A percentile compares a stretch with the other conserved stretches of the same genome.
Conservation (phyloP, 1,140 invertebrate species). For the Zophobas morio region DNA sequence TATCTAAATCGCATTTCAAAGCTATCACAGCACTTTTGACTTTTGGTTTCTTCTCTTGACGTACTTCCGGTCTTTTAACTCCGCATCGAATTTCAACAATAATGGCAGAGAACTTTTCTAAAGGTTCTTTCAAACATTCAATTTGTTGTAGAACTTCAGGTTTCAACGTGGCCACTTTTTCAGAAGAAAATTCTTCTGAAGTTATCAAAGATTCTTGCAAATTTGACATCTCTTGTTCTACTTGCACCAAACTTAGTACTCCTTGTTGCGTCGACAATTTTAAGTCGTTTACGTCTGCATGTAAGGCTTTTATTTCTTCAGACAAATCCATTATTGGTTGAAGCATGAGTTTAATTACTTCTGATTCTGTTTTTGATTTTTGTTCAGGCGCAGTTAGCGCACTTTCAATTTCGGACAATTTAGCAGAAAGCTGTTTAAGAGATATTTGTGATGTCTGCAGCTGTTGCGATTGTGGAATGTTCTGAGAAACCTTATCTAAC, state of each 20-base stretch:
- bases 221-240: constrained; percentile 11
- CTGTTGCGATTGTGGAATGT: constrained; percentile 6
- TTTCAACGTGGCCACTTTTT: constrained; percentile 6
- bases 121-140: constrained; percentile 28
- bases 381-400: neutral
- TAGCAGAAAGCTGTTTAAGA: constrained; percentile 28
- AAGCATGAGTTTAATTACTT: constrained; percentile 12
- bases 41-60: constrained; percentile 28
- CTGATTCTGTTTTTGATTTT: constrained; percentile 11
- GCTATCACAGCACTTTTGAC: constrained; percentile 26
- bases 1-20: constrained; percentile 36
- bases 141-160: constrained; percentile 6
- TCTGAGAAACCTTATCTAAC: constrained; percentile 36
- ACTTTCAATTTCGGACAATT: constrained; percentile 22
- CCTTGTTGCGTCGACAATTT: constrained; percentile 19
- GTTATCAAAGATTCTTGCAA: constrained; percentile 25
- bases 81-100: constrained; percentile 34
- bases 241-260: constrained; percentile 10
- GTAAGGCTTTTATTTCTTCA: constrained; percentile 38
- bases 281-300: neutral
- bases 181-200: constrained; percentile 26
- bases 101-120: constrained; percentile 45
- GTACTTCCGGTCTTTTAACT: constrained; percentile 42
- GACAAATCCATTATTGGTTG: constrained; percentile 17
- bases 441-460: constrained; percentile 14